phyloP scores from a whole-genome alignment of 1,140 invertebrate species.

The Zaprionus ornatus region DNA sequence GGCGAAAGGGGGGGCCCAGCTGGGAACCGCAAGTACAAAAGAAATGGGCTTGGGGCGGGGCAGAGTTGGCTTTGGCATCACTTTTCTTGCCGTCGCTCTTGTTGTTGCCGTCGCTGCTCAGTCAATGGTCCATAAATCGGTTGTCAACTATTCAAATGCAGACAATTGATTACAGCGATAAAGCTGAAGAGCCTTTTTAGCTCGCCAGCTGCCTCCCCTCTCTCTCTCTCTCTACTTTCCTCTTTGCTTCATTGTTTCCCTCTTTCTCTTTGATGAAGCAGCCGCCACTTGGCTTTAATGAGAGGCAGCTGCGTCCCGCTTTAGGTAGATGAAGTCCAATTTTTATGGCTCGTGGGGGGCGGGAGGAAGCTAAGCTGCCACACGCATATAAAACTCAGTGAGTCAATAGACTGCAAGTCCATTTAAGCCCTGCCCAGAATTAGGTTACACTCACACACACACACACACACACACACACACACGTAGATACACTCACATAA shows the following conservation, averaged over 20 bases:
- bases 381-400: constrained; percentile 53
- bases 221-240: background rate
- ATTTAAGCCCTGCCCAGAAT: constrained; percentile 70
- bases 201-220: too few relatives aligned
- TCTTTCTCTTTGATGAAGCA: background rate
- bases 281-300: constrained; percentile 58
- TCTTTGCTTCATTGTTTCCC: background rate
- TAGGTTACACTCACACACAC: constrained; percentile 58
- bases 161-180: constrained; percentile 82
- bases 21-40: constrained; percentile 71
- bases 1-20: background rate
- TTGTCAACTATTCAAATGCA: constrained; percentile 83
- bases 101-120: constrained; percentile 52
- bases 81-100: background rate
- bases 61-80: constrained; percentile 28
- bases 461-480: constrained; percentile 19
- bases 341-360: constrained; percentile 28
- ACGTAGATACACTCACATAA: constrained; percentile 33
- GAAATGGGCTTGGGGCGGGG: constrained; percentile 61
- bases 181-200: constrained; percentile 78
- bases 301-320: constrained; percentile 68
- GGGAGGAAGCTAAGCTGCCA: constrained; percentile 13
- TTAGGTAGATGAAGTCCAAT: constrained; percentile 38
- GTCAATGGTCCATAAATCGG: constrained; percentile 81
- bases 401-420: constrained; percentile 77